Percentiles rank a stretch among this genome's conserved stretches.
Conservation (phyloP, 2,888 invertebrate species). For the Oscheius sp. region DNA sequence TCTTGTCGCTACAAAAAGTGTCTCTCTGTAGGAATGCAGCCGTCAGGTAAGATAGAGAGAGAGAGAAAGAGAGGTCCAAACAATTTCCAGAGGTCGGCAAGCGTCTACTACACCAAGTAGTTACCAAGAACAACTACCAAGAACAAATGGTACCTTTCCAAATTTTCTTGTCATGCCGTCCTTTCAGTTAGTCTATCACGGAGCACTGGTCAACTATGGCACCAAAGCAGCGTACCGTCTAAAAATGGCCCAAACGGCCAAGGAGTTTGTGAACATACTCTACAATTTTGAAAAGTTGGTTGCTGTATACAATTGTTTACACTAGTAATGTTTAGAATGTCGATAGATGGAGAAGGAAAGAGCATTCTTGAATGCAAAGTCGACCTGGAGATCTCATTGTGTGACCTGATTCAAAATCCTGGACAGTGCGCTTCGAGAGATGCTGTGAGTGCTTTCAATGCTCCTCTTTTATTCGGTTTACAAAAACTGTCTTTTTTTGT, state of each 20-base stretch:
- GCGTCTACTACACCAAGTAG: not conserved
- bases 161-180: not conserved
- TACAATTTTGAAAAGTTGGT: slow-evolving; percentile 3
- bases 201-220: slow-evolving; percentile 11
- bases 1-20: slow-evolving; percentile 8
- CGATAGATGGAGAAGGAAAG: not conserved
- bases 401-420: slow-evolving; percentile 1
- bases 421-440: not conserved
- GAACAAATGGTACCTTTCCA: not conserved
- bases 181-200: not conserved
- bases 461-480: not conserved
- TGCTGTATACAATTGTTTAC: no score
- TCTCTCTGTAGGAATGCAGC: slow-evolving; percentile 4
- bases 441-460: not conserved
- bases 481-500: not conserved
- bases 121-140: not conserved
- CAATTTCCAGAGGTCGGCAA: slow-evolving; percentile 12
- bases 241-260: not conserved
- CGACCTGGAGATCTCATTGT: slow-evolving; percentile 6
- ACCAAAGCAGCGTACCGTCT: slow-evolving; percentile 1
- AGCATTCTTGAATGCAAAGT: not conserved
- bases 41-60: slow-evolving; percentile 9
- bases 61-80: not conserved
- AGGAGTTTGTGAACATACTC: not conserved
- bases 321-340: not conserved